Evolutionary conservation across 2,888 invertebrate species (phyloP).

Genomic region (Odontothrips loti): DNA sequence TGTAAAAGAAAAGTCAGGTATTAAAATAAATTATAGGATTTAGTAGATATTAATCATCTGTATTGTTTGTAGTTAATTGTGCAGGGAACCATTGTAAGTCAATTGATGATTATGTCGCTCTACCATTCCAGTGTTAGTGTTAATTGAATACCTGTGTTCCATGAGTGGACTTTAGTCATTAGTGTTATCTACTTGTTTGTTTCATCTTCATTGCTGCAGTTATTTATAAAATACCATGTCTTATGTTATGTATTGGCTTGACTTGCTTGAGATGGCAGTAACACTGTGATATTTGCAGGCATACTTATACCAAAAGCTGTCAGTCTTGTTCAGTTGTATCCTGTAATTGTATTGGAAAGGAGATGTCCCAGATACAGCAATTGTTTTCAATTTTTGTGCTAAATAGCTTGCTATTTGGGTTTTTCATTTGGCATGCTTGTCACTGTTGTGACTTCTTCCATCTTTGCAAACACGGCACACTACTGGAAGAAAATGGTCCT

Average conservation of each 20-base stretch:
- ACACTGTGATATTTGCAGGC: constrained; percentile 10
- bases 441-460: too few relatives aligned
- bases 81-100: neutral
- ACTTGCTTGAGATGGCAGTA: neutral
- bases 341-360: neutral
- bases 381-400: too few relatives aligned
- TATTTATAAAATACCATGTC: neutral
- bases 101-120: neutral
- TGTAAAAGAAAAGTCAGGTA: too few relatives aligned
- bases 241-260: neutral
- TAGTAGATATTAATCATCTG: too few relatives aligned
- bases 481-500: too few relatives aligned
- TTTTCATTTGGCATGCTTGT: too few relatives aligned
- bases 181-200: constrained; percentile 12
- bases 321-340: neutral
- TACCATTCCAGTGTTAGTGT: constrained; percentile 20
- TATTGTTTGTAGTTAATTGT: too few relatives aligned
- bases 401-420: too few relatives aligned
- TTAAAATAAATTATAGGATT: too few relatives aligned
- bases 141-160: constrained; percentile 24
- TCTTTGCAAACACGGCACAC: too few relatives aligned
- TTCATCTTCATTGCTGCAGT: neutral
- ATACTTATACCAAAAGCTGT: constrained; percentile 2
- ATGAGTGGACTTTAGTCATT: constrained; percentile 19
- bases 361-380: too few relatives aligned